Percentiles rank a stretch among this genome's conserved stretches.
Evolutionary conservation across 1,140 invertebrate species (phyloP).

Genomic region (Paralvinella palmiformis): DNA sequence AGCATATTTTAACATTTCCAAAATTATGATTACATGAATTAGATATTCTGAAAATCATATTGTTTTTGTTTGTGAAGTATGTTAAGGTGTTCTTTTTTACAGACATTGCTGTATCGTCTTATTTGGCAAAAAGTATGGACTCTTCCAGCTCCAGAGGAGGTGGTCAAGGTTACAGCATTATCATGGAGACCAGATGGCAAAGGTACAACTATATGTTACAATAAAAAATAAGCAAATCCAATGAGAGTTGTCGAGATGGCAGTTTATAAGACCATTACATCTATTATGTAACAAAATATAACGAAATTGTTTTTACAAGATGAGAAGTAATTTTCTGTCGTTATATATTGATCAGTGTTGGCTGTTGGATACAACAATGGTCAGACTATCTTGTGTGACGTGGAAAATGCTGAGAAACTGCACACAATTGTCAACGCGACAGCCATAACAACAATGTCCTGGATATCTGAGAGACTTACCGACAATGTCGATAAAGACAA

Average conservation of each 20-base stretch:
- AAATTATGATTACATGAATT: too few species aligned
- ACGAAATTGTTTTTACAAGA: too few species aligned
- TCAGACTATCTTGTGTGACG: slow-evolving; percentile 69
- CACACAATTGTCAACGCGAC: slow-evolving; percentile 59
- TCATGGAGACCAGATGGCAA: slow-evolving; percentile 94
- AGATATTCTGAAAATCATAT: not conserved
- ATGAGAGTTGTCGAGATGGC: too few species aligned
- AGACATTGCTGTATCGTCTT: slow-evolving; percentile 84
- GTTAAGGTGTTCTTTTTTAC: too few species aligned
- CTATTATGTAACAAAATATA: too few species aligned
- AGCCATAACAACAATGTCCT: slow-evolving; percentile 55
- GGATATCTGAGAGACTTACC: slow-evolving; percentile 44
- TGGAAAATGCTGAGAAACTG: slow-evolving; percentile 80
- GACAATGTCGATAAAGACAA: slow-evolving; percentile 25
- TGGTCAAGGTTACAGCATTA: slow-evolving; percentile 54
- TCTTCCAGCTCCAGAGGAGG: slow-evolving; percentile 66
- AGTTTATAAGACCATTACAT: too few species aligned
- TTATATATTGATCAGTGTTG: slow-evolving; percentile 53
- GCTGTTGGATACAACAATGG: slow-evolving; percentile 64
- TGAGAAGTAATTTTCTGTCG: too few species aligned
- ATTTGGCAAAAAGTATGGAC: slow-evolving; percentile 90
- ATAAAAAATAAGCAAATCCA: not conserved
- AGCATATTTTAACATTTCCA: too few species aligned
- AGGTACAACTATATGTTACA: slow-evolving; percentile 39
- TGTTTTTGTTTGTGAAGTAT: not conserved